These are phyloP conservation scores for Colistium nudipinnis DNA, from an alignment of 2,113 vertebrate genomes.

Conservation along the genomic window DNA sequence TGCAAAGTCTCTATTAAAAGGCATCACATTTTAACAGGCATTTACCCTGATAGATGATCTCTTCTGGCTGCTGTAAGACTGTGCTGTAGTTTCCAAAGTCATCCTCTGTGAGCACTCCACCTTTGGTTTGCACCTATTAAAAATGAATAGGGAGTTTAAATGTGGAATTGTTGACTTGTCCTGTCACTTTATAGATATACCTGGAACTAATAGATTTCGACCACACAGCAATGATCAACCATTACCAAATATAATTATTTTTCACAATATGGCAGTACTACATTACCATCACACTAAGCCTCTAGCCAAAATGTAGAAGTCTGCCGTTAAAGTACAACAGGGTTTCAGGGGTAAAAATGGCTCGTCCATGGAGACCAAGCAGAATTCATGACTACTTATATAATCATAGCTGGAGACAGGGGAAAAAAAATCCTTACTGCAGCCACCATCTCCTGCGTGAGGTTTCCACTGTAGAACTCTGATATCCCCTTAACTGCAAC, in stretches of 20 bases:
- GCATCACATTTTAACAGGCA: background rate
- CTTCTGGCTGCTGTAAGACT: constrained; percentile 85
- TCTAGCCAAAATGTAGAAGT: background rate
- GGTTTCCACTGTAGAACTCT: constrained; percentile 90
- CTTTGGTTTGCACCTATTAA: constrained; percentile 84
- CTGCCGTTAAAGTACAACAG: background rate
- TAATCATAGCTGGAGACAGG: background rate
- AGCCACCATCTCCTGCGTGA: constrained; percentile 90
- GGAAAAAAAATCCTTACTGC: constrained; percentile 81
- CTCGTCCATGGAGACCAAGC: background rate
- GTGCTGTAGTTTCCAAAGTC: constrained; percentile 94
- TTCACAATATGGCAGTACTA: background rate
- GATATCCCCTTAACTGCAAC: constrained; percentile 85
- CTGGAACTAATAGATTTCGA: background rate
- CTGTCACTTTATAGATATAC: background rate
- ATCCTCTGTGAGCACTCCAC: constrained; percentile 89
- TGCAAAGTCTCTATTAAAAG: background rate
- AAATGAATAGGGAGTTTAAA: constrained; percentile 20
- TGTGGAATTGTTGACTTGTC: background rate
- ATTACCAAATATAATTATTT: background rate
- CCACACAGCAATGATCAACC: background rate
- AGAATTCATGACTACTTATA: constrained; percentile 35
- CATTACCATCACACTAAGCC: background rate
- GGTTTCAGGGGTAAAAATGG: background rate
- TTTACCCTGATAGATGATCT: constrained; percentile 90